Conservation (phyloP, 2,113 vertebrate species). For the Rhadina sibilatrix region DNA sequence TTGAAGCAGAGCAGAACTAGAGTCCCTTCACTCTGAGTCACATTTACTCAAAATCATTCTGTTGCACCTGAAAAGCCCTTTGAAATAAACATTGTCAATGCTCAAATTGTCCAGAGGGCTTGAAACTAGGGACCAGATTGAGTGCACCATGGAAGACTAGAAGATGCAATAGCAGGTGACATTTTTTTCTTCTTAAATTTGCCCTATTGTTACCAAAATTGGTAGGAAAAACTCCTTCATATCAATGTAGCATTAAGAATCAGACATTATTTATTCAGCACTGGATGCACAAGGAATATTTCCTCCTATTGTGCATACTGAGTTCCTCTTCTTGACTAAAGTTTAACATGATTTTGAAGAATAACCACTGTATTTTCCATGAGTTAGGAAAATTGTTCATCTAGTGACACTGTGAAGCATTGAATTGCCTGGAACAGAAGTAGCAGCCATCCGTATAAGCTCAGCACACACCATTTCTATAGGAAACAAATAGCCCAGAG, state of each 20-base stretch:
- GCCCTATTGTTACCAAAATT: background rate
- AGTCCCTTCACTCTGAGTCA: background rate
- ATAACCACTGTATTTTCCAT: background rate
- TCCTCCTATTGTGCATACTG: rapidly evolving
- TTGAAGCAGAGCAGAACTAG: background rate
- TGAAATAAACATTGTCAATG: background rate
- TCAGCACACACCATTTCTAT: rapidly evolving
- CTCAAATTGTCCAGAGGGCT: background rate
- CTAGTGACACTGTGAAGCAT: background rate
- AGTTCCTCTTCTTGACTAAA: background rate
- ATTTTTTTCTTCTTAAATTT: background rate
- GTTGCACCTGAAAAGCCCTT: conserved; percentile 41
- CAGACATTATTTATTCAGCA: background rate
- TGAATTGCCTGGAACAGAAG: background rate
- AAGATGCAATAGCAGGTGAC: background rate
- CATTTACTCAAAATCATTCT: conserved; percentile 24
- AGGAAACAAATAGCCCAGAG: background rate
- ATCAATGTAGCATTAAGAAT: background rate
- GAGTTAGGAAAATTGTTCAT: background rate
- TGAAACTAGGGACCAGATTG: background rate
- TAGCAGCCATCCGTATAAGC: background rate
- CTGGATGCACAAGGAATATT: background rate
- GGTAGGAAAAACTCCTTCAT: background rate
- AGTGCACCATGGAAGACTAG: background rate
- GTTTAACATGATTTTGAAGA: background rate